phyloP scores from a whole-genome alignment of 1,140 invertebrate species.

The Nixonia krombeini region DNA sequence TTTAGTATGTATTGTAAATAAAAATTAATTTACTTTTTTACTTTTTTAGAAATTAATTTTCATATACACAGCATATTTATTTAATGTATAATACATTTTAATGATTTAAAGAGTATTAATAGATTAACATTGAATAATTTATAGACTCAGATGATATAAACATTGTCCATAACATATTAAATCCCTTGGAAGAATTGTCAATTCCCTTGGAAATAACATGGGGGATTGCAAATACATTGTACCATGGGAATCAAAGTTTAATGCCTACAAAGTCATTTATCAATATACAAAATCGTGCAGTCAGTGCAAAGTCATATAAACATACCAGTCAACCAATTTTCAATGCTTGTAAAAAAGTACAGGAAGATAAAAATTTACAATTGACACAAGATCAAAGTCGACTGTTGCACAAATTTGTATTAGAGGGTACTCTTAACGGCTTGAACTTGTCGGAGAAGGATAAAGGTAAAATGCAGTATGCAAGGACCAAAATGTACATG shows the following conservation, averaged over 20 bases:
- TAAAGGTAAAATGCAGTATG: too few relatives aligned
- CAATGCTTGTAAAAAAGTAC: constrained; percentile 76
- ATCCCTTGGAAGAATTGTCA: constrained; percentile 82
- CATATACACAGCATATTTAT: too few relatives aligned
- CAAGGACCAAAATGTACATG: constrained; percentile 68
- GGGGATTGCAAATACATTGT: constrained; percentile 87
- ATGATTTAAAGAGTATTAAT: too few relatives aligned
- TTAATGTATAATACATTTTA: too few relatives aligned
- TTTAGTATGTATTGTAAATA: too few relatives aligned
- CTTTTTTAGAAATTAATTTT: too few relatives aligned
- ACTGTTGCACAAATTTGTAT: constrained; percentile 82
- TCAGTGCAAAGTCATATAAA: constrained; percentile 76
- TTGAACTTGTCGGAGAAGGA: constrained; percentile 71
- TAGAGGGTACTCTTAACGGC: constrained; percentile 88
- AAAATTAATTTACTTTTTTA: too few relatives aligned
- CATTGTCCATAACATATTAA: constrained; percentile 82
- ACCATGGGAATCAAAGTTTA: constrained; percentile 83
- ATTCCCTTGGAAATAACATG: constrained; percentile 86
- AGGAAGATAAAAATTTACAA: constrained; percentile 71
- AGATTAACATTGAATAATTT: constrained; percentile 31
- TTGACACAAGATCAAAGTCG: constrained; percentile 79
- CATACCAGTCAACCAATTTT: constrained; percentile 79
- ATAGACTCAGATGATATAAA: constrained; percentile 70
- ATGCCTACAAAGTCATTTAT: constrained; percentile 84
- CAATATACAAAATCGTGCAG: constrained; percentile 81